These are phyloP conservation scores for Clarias pachynema DNA, from an alignment of 2,797 vertebrate species.

Conservation along the genomic window DNA sequence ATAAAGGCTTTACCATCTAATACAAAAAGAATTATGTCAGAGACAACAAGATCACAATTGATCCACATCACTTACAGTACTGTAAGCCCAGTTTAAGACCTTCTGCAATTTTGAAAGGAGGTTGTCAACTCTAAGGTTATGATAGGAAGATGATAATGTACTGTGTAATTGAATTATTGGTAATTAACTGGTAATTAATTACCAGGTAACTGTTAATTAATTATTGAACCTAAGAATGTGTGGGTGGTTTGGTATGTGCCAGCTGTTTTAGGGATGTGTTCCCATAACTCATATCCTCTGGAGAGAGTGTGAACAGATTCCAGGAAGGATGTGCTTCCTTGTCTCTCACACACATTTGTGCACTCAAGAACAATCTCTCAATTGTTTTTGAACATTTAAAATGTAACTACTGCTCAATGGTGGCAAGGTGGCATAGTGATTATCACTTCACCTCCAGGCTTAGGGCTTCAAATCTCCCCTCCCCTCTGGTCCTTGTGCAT, in stretches of 20 bases:
- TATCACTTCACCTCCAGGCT: too few relatives aligned
- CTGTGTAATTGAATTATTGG: neutral
- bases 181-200: neutral
- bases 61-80: neutral
- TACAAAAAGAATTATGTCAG: neutral
- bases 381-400: neutral
- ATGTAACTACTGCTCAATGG: neutral
- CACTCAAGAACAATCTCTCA: neutral
- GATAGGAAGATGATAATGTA: neutral
- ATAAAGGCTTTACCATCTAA: neutral
- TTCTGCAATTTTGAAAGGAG: neutral
- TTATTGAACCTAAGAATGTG: constrained; percentile 8
- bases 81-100: neutral
- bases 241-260: constrained; percentile 11
- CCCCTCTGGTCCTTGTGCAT: too few relatives aligned
- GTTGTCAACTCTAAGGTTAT: neutral
- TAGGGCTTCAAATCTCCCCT: too few relatives aligned
- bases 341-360: constrained; percentile 2
- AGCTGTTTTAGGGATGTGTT: constrained; percentile 43
- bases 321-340: constrained; percentile 57
- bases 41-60: neutral
- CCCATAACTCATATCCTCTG: constrained; percentile 45
- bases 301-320: constrained; percentile 56
- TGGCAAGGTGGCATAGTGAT: too few relatives aligned
- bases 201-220: neutral